Evolutionary conservation across 2,113 vertebrate species (phyloP), one percentile per base, ranked within the genome.

Genomic region (Poeciliopsis prolifica): DNA sequence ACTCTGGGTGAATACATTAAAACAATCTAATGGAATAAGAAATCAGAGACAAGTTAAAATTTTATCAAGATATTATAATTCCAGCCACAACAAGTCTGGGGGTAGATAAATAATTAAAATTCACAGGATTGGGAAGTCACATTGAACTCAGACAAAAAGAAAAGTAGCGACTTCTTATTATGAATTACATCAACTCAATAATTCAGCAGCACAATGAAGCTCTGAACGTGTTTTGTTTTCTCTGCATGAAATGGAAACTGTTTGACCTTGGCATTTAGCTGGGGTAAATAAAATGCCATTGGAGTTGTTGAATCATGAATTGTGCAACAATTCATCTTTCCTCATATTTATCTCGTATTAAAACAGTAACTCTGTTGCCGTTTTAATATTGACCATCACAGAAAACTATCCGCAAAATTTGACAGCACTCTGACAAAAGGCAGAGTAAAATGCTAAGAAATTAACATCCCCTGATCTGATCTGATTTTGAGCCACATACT

Each of bases 201-300:
- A 87, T 89, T 77, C 80, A 86, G 63, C 63, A 84, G 66, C 31
- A 69, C 65, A 84, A 58, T 48, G 75, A 77, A 54, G 70, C 68
- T 48, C 51, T 69, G 37, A 75, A 71, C 61, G 74, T 65, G 51
- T 58, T 78, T 74, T 86, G 77, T 86, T 82, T 81, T 66, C n/a
- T 14, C 26, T 51, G 65, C 54, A 35, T 26, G 63, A 83, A 81
- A 61, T 76, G 71, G 26, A 72, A 72, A 84, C 19, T 1, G 63
- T 68, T 79, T 87, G 89, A 90, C 85, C 79, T 81, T 85, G 91
- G 72, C 77, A 83, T 87, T 91, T 80, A 82, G 72, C 61, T 22
- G n/a, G 13, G 44, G 73, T 67, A 82, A 87, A 87, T 72, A 81
- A 81, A 89, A 87, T 74, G 73, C 70, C 65, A 69, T 58, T 70